Base-by-base conservation (phyloP, 2,888 invertebrate genomes). In the Eilema caniola region DNA sequence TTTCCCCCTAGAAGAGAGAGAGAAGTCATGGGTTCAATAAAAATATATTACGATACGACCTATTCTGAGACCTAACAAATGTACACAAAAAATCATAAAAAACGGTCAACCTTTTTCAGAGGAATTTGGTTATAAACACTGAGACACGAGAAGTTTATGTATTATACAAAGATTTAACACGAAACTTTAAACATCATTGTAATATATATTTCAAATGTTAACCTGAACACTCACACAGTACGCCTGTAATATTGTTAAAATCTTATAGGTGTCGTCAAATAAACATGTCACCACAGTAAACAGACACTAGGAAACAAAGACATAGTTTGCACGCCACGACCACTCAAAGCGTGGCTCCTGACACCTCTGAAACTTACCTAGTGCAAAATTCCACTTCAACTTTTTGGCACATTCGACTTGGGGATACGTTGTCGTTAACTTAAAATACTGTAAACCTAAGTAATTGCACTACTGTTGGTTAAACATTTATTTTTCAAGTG, bases 321-420 rank as follows among this genome's bases (percentile, higher is more conserved):
- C 88, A 90, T 89, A 91, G 89, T 88, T 90, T 82, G 87, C 89
- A 88, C 85, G 86, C 88, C 86, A 81, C 85, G 85, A 83, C 86
- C 89, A 87, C 90, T 90, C 83, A 81, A 86, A 80, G 82, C 80
- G 87, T 82, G 85, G 84, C 78, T 83, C 82, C 76, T 76, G 85
- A 86, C 89, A 85, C 89, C 90, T 86, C 87, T 84, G 85, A 83
- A 88, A 86, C 88, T 90, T 87, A 86, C 88, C 86, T 86, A 83
- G 84, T 84, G 85, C 65, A 72, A 82, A 82, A 79, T 85, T 80
- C 76, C 79, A 77, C 67, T 71, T 70, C 63, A 73, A 79, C 75
- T 81, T 81, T 83, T 79, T 76, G 79, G 69, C 73, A 76, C 79
- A 71, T 76, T 65, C 67, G 61, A 78, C 77, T 75, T 73, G 70